phyloP scores from a whole-genome alignment of 2,113 vertebrate species.

The Sylvilagus bachmani region DNA sequence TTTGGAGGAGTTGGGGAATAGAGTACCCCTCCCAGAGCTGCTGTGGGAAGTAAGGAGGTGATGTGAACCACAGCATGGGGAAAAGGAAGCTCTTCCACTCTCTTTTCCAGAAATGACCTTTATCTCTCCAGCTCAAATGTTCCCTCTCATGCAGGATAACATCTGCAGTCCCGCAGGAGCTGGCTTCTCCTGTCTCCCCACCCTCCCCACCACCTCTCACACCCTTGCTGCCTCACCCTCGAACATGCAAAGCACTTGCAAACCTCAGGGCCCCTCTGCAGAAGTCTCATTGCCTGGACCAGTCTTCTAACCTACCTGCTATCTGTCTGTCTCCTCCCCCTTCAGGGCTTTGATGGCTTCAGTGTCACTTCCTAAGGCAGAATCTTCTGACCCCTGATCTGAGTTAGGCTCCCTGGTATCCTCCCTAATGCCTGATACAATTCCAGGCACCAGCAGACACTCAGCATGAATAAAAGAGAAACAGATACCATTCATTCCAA shows the following conservation, averaged over 20 bases:
- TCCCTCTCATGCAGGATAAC: too few species aligned
- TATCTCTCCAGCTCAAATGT: too few species aligned
- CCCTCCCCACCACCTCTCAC: not conserved
- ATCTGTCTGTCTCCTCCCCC: not conserved
- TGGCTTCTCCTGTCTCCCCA: not conserved
- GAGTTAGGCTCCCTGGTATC: too few species aligned
- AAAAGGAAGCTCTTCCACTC: not conserved
- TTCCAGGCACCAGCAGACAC: not conserved
- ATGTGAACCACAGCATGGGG: accelerated
- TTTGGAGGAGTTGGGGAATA: not conserved
- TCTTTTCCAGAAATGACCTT: not conserved
- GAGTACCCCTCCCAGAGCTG: not conserved
- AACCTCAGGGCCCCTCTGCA: not conserved
- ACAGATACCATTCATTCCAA: not conserved
- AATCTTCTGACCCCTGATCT: too few species aligned
- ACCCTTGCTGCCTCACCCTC: not conserved
- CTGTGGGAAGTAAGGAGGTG: not conserved
- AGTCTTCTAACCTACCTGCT: too few species aligned
- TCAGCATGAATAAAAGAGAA: not conserved
- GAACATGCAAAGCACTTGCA: not conserved
- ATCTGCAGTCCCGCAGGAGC: not conserved
- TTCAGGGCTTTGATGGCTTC: not conserved
- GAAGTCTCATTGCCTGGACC: not conserved
- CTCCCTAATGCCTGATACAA: not conserved
- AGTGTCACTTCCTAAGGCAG: not conserved